A percentile compares a stretch with the other conserved stretches of the same genome.
Conservation (phyloP, 2,797 vertebrate genomes). For the Poeciliopsis paucimaculata region DNA sequence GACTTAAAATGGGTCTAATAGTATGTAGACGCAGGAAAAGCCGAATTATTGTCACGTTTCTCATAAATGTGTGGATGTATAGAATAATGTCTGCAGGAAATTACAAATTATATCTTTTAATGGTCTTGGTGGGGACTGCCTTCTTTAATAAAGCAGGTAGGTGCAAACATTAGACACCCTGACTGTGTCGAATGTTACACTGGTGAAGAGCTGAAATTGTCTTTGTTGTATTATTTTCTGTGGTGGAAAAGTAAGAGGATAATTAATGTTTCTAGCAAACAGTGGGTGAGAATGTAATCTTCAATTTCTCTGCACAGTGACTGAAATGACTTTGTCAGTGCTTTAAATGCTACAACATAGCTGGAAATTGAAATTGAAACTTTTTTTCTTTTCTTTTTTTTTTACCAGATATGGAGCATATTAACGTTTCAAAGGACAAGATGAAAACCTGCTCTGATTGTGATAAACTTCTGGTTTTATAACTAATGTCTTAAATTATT, state of each 20-base stretch:
- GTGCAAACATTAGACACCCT: background rate
- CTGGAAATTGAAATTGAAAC: background rate
- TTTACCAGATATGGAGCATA: background rate
- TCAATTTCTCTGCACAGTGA: background rate
- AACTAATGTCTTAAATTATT: background rate
- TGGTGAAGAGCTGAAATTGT: background rate
- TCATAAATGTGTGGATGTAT: background rate
- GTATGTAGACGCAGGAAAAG: background rate
- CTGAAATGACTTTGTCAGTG: background rate
- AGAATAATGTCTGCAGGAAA: background rate
- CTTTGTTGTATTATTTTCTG: background rate
- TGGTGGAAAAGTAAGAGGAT: background rate
- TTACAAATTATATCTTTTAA: background rate
- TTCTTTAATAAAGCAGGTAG: background rate
- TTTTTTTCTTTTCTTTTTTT: no score
- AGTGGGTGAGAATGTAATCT: background rate
- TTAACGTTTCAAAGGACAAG: background rate
- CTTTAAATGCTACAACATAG: background rate
- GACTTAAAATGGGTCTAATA: background rate
- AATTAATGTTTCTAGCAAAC: background rate
- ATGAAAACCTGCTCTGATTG: background rate
- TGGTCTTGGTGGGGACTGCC: background rate
- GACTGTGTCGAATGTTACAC: background rate
- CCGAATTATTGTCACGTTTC: background rate
- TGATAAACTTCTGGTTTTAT: no score